Evolutionary conservation across 1,140 invertebrate species (phyloP).

Genomic region (Musca domestica): DNA sequence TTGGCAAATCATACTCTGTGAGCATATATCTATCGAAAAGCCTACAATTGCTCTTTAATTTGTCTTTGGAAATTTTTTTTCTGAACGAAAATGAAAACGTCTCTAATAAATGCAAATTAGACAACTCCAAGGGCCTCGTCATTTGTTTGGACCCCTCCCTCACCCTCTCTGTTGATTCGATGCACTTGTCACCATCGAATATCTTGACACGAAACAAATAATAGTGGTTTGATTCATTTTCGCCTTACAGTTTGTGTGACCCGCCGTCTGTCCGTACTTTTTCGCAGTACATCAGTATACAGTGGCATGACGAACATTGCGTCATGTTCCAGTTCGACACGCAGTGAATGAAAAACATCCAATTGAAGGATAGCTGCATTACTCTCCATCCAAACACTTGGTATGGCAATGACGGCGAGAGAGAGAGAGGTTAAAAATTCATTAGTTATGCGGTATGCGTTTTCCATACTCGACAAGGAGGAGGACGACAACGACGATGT

Average conservation of each 20-base stretch:
- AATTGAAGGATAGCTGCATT: background rate
- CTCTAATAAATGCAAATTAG: too few species aligned
- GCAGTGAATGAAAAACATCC: background rate
- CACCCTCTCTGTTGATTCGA: too few species aligned
- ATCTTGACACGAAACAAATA: too few species aligned
- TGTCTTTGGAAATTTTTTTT: too few species aligned
- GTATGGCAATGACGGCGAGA: background rate
- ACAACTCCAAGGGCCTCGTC: too few species aligned
- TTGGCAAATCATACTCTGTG: too few species aligned
- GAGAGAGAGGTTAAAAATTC: background rate
- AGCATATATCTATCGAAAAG: too few species aligned
- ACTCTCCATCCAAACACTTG: background rate
- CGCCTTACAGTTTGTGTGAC: background rate
- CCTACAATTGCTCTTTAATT: too few species aligned
- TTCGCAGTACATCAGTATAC: background rate
- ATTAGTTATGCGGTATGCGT: slow-evolving; percentile 21
- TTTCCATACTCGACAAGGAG: background rate
- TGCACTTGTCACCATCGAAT: too few species aligned
- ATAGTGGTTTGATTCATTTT: too few species aligned
- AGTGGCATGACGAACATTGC: background rate
- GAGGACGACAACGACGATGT: background rate
- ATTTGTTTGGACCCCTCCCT: too few species aligned
- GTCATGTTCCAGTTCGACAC: background rate
- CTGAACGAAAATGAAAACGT: too few species aligned
- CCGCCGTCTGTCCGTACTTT: background rate